Conservation (phyloP, 2,888 invertebrate genomes). For the Macaria liturata region DNA sequence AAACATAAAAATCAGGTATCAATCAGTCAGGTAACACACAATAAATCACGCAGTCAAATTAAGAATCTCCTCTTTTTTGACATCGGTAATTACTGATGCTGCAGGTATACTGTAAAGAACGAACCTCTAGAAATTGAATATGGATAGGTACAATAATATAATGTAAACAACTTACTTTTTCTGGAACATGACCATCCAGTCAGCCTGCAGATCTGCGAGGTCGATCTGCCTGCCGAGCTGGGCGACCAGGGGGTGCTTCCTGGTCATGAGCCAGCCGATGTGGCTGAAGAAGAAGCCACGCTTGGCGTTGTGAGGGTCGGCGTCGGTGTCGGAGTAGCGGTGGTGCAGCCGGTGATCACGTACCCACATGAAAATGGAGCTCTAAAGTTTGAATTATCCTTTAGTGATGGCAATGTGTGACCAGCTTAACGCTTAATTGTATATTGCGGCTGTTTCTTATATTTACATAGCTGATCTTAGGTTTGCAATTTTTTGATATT, state of each 20-base stretch:
- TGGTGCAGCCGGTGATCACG: conserved; percentile 92
- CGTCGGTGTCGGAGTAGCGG: conserved; percentile 87
- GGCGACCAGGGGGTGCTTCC: conserved; percentile 90
- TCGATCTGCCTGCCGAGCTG: conserved; percentile 87
- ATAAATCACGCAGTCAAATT: no score
- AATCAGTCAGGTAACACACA: no score
- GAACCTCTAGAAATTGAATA: no score
- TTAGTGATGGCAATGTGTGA: no score
- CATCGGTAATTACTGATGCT: no score
- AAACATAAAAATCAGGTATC: no score
- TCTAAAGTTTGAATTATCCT: conserved; percentile 64
- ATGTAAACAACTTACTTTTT: conserved; percentile 82
- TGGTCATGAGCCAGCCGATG: conserved; percentile 92
- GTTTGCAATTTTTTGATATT: no score
- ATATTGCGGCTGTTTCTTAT: no score
- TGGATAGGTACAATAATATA: background rate
- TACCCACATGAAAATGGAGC: conserved; percentile 90
- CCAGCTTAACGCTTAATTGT: no score
- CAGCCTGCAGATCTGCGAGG: conserved; percentile 88
- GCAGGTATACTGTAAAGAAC: no score
- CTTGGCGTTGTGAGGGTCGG: conserved; percentile 90
- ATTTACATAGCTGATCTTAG: no score
- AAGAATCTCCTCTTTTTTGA: no score
- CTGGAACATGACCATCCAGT: conserved; percentile 89
- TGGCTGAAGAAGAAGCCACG: conserved; percentile 95